Percentiles rank a stretch among this genome's conserved stretches.
Conservation (phyloP, 2,797 vertebrate genomes). For the Prionace glauca region DNA sequence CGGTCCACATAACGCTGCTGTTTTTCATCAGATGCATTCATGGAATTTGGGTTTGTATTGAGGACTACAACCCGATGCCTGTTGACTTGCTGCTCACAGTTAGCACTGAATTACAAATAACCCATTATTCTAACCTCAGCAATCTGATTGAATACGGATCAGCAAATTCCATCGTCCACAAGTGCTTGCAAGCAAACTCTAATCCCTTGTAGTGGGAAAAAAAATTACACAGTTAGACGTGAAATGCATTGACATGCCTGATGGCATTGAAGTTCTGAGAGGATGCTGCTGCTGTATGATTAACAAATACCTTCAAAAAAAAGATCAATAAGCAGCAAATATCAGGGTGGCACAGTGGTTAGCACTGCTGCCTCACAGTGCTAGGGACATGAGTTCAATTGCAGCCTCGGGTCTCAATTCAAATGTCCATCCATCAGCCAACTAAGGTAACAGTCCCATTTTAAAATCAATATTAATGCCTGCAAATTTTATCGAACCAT, state of each 20-base stretch:
- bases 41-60: not conserved
- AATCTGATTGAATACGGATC: not conserved
- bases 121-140: not conserved
- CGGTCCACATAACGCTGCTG: not conserved
- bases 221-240: not conserved
- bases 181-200: not conserved
- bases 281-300: not conserved
- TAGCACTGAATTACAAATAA: not conserved
- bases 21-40: not conserved
- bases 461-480: not conserved
- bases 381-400: too few species aligned
- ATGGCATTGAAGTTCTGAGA: not conserved
- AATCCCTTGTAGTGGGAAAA: not conserved
- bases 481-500: not conserved
- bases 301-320: not conserved
- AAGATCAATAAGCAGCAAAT: too few species aligned
- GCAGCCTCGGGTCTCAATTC: not conserved
- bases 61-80: not conserved
- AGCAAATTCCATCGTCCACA: not conserved
- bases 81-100: not conserved
- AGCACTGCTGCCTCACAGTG: too few species aligned
- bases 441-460: not conserved
- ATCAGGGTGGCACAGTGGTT: too few species aligned
- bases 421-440: not conserved
- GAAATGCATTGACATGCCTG: not conserved